These are phyloP conservation scores for Gonioctena quinquepunctata DNA, from an alignment of 1,140 invertebrate genomes.

Conservation along the genomic window DNA sequence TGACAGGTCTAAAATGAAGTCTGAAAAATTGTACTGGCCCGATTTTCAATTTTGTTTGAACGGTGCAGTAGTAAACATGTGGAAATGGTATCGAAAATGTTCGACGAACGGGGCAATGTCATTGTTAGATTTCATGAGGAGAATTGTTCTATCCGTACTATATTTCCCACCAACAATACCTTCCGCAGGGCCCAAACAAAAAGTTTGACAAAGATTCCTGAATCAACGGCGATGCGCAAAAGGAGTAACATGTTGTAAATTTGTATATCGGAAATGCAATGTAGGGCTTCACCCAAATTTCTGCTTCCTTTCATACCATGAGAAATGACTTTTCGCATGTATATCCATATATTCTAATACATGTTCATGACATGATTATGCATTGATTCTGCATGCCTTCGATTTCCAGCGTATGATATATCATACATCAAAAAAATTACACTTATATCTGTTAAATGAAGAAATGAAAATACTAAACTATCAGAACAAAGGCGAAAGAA, in stretches of 20 bases:
- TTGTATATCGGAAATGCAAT: constrained; percentile 13
- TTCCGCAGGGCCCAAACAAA: constrained; percentile 2
- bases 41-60: not conserved
- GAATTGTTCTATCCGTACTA: constrained; percentile 9
- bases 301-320: constrained; percentile 16
- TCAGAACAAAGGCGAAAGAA: too few relatives aligned
- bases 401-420: not conserved
- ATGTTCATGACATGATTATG: not conserved
- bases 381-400: not conserved
- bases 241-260: constrained; percentile 13
- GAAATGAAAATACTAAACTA: too few relatives aligned
- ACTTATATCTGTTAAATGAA: too few relatives aligned
- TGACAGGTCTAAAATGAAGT: not conserved
- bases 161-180: not conserved
- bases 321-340: constrained; percentile 2
- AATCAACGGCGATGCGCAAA: constrained; percentile 16
- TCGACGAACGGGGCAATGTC: not conserved
- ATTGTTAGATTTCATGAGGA: not conserved
- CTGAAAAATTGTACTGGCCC: constrained; percentile 12
- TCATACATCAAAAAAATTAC: not conserved
- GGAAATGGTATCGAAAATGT: not conserved
- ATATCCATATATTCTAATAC: not conserved
- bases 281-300: constrained; percentile 16
- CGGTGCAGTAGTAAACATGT: not conserved
- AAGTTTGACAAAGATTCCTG: not conserved